Percentiles rank a stretch among this genome's conserved stretches.
Conservation (phyloP, 2,888 invertebrate genomes). For the Amphipoea oculea region DNA sequence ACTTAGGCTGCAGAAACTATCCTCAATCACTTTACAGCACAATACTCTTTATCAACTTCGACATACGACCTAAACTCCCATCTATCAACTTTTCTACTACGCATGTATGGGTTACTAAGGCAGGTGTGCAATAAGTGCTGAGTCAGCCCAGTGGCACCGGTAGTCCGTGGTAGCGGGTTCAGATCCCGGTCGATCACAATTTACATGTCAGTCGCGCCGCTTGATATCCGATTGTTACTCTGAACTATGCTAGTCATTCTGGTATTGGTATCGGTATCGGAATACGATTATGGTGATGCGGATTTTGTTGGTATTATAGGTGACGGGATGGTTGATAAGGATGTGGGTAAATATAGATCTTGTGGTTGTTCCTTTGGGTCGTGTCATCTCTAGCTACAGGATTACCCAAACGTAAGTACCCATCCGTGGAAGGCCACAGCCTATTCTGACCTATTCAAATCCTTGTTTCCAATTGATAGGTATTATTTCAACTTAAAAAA, state of each 20-base stretch:
- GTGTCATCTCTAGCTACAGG: background rate
- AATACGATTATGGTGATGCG: slow-evolving; percentile 82
- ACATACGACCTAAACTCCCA: slow-evolving; percentile 39
- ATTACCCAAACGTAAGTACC: background rate
- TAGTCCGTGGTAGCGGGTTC: slow-evolving; percentile 88
- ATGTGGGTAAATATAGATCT: slow-evolving; percentile 16
- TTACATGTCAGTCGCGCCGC: slow-evolving; percentile 89
- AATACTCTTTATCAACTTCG: slow-evolving; percentile 19
- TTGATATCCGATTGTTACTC: slow-evolving; percentile 86
- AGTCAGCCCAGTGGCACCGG: slow-evolving; percentile 89
- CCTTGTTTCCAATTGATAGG: background rate
- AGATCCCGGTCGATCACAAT: slow-evolving; percentile 88
- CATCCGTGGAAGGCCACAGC: background rate
- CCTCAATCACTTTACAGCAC: slow-evolving; percentile 12
- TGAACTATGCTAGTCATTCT: slow-evolving; percentile 82
- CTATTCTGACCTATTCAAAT: background rate
- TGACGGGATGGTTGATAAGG: slow-evolving; percentile 60
- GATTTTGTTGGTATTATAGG: slow-evolving; percentile 71
- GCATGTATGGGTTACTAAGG: slow-evolving; percentile 68
- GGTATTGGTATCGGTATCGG: slow-evolving; percentile 71
- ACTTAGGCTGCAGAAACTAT: slow-evolving; percentile 31
- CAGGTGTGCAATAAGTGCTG: slow-evolving; percentile 87
- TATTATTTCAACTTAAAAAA: background rate
- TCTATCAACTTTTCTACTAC: background rate
- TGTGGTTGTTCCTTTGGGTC: background rate